Conservation (phyloP, 2,888 invertebrate genomes). For the Lithophane semibrunnea region DNA sequence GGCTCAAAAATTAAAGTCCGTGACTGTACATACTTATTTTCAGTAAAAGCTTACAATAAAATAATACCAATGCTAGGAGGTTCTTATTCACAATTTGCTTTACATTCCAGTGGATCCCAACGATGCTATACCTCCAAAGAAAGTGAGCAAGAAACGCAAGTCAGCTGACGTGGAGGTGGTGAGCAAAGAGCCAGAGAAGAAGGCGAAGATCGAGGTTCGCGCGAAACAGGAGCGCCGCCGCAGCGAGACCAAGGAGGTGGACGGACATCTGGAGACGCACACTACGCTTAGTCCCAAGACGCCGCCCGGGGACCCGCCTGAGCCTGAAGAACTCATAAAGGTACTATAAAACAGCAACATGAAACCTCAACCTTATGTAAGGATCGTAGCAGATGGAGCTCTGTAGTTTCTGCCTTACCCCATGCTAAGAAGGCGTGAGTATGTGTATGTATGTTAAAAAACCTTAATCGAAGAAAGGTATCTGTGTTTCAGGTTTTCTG, state of each 20-base stretch:
- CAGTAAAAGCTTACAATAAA: neutral
- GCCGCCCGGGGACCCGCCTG: constrained; percentile 96
- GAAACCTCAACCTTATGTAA: neutral
- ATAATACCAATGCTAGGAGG: neutral
- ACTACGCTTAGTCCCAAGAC: constrained; percentile 94
- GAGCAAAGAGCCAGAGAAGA: constrained; percentile 82
- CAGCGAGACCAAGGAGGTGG: constrained; percentile 90
- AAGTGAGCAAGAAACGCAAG: constrained; percentile 83
- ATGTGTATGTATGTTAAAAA: too few relatives aligned
- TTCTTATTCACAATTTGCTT: constrained; percentile 8
- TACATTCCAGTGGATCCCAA: constrained; percentile 83
- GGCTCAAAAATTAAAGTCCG: too few relatives aligned
- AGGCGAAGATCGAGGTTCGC: constrained; percentile 81
- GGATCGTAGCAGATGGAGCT: too few relatives aligned
- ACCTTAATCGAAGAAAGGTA: neutral
- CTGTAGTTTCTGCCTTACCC: too few relatives aligned
- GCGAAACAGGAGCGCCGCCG: constrained; percentile 80
- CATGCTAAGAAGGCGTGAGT: too few relatives aligned
- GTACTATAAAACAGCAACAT: constrained; percentile 62
- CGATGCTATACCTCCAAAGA: constrained; percentile 78
- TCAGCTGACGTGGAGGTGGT: constrained; percentile 75
- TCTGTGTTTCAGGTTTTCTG: neutral
- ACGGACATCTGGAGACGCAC: constrained; percentile 94
- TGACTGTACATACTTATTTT: neutral
- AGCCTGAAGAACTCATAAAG: constrained; percentile 97